Conservation (phyloP, 2,797 vertebrate genomes). For the Apogon hyalosoma region DNA sequence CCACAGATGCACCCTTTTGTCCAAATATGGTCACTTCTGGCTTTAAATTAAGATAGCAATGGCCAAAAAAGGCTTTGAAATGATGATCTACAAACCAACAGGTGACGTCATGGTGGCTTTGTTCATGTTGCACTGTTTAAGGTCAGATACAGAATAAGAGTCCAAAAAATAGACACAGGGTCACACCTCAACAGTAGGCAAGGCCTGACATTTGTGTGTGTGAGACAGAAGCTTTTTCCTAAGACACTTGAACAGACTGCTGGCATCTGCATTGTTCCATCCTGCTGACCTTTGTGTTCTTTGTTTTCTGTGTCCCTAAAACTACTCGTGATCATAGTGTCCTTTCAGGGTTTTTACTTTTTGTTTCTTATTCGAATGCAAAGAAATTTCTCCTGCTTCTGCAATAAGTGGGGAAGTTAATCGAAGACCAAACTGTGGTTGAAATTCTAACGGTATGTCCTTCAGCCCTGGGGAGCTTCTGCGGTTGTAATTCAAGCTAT, state of each 20-base stretch:
- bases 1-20: too few relatives aligned
- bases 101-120: conserved; percentile 45
- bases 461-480: conserved; percentile 21
- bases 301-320: conserved; percentile 45
- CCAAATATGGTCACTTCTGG: too few relatives aligned
- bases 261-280: conserved; percentile 50
- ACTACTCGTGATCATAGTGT: conserved; percentile 20
- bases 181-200: conserved; percentile 63
- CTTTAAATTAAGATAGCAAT: too few relatives aligned
- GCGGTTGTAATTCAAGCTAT: conserved; percentile 38
- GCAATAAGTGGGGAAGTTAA: conserved; percentile 35
- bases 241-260: conserved; percentile 44
- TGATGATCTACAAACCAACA: conserved; percentile 1
- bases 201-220: conserved; percentile 51
- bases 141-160: conserved; percentile 55
- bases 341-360: conserved; percentile 27
- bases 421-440: conserved; percentile 43
- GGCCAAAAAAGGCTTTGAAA: too few relatives aligned
- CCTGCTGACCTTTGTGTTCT: conserved; percentile 64
- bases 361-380: conserved; percentile 15
- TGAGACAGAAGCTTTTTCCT: conserved; percentile 35
- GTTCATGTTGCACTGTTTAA: conserved; percentile 61
- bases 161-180: conserved; percentile 45
- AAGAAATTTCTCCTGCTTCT: conserved; percentile 44
- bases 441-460: conserved; percentile 39